Base-by-base conservation (phyloP, 2,797 vertebrate genomes). In the Gymnodraco acuticeps region DNA sequence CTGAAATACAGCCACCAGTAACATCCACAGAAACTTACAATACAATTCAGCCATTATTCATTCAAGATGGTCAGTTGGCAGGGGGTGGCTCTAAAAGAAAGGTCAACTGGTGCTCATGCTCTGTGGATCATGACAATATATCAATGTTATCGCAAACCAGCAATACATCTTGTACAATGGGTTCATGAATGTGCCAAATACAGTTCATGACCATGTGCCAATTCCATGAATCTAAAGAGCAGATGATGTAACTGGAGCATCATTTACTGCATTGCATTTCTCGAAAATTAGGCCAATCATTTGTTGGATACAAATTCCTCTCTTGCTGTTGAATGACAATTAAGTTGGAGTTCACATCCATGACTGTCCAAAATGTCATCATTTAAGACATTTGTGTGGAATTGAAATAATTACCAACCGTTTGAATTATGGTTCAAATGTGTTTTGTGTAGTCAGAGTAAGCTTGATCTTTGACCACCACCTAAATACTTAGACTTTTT, bases 31-130 rank as follows among this genome's bases (percentile, higher is more conserved):
- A 65, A 70, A 13, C n/a, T 4, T 31, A 53, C 1, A 10, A 13
- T 53, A 47, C 9, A 38, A 77, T 68, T n/a, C 41, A 50, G 46
- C 7, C 33, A 67, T 61, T 53, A 13, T 55, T 56, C 11, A 12
- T 55, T 1, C 55, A 58, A 66, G 63, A 56, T 2, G 3, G 52
- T 31, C 11, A 4, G 10, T 19, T 17, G 41, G 41, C 12, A 23
- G 43, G 1, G 5, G 11, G 19, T 9, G 43, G 8, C 23, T 27
- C 17, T 43, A 13, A 16, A 38, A 17, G 17, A 33, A 3, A 55
- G 41, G 16, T 43, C 8, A 64, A 20, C 58, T 16, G 19, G 20
- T 17, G 11, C 67, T 55, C 3, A 41, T 47, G 31, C 17, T 27
- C 27, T 5, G 27, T 27, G 27, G 27, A 27, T 27, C 4, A 27